phyloP scores from a whole-genome alignment of 2,113 vertebrate genomes.

The Emydura subglobosa region DNA sequence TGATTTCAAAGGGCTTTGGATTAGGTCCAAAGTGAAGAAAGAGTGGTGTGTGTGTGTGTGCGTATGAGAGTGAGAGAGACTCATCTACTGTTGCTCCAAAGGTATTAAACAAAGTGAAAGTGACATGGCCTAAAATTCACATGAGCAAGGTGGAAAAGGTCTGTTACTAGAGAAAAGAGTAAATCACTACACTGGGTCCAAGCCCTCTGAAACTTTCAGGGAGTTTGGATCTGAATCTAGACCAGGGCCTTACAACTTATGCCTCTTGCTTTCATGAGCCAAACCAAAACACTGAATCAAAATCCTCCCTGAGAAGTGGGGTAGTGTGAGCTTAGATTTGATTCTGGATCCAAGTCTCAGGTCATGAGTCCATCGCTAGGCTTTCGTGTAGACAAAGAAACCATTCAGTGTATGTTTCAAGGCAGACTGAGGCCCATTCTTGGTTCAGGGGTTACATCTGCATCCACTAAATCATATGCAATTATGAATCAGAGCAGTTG shows the following conservation, averaged over 20 bases:
- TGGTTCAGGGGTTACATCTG: not conserved
- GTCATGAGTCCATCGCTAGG: not conserved
- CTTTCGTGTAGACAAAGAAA: not conserved
- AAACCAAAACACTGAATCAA: not conserved
- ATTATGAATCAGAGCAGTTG: rapidly evolving
- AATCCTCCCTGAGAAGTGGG: not conserved
- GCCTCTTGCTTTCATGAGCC: not conserved
- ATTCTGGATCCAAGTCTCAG: not conserved
- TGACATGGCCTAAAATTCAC: not conserved
- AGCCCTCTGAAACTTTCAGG: not conserved
- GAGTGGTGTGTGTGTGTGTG: constrained; percentile 50
- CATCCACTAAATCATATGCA: not conserved
- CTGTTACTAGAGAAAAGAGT: not conserved
- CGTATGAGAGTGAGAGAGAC: not conserved
- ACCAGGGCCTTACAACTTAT: not conserved
- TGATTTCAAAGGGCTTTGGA: constrained; percentile 54
- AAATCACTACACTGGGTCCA: not conserved
- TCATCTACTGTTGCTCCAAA: not conserved
- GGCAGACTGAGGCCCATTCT: not conserved
- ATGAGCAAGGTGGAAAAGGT: not conserved
- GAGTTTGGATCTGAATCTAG: not conserved
- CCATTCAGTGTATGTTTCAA: not conserved
- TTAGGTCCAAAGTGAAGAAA: constrained; percentile 24
- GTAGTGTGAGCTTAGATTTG: not conserved
- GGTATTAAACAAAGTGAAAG: not conserved